phyloP scores from a whole-genome alignment of 2,113 vertebrate genomes.

The Oceanodroma tethys region DNA sequence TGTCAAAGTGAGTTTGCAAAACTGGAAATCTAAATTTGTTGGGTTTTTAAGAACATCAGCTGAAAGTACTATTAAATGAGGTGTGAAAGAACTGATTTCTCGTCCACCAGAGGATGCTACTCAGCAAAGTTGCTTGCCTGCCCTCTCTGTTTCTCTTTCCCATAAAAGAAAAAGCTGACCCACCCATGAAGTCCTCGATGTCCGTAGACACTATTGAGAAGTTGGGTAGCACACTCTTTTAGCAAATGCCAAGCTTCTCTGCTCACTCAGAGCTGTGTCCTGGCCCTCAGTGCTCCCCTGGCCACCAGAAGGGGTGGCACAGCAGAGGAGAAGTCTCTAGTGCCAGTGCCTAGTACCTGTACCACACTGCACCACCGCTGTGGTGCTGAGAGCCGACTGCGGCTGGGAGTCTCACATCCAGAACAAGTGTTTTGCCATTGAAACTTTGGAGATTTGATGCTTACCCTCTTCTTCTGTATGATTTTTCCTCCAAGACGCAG shows the following conservation, averaged over 20 bases:
- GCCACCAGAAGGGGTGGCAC: neutral
- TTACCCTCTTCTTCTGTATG: neutral
- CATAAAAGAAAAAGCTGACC: neutral
- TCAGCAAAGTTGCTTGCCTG: neutral
- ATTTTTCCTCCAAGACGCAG: neutral
- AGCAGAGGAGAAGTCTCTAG: neutral
- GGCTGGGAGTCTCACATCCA: neutral
- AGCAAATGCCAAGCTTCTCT: neutral
- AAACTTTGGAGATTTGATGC: neutral
- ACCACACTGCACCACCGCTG: neutral
- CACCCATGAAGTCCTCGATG: neutral
- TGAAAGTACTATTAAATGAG: neutral
- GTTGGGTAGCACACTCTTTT: fast-evolving
- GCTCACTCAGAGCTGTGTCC: neutral
- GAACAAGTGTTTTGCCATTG: neutral
- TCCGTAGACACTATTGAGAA: neutral
- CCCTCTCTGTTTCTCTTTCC: neutral
- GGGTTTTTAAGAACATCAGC: neutral
- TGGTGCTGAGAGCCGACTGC: fast-evolving
- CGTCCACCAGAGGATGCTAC: neutral
- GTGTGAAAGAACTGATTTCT: neutral
- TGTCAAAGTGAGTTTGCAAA: neutral
- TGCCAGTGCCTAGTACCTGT: neutral
- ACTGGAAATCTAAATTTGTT: neutral
- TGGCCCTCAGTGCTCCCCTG: neutral